Evolutionary conservation across 1,140 invertebrate species (phyloP).

Genomic region (Eulimnadia texana): DNA sequence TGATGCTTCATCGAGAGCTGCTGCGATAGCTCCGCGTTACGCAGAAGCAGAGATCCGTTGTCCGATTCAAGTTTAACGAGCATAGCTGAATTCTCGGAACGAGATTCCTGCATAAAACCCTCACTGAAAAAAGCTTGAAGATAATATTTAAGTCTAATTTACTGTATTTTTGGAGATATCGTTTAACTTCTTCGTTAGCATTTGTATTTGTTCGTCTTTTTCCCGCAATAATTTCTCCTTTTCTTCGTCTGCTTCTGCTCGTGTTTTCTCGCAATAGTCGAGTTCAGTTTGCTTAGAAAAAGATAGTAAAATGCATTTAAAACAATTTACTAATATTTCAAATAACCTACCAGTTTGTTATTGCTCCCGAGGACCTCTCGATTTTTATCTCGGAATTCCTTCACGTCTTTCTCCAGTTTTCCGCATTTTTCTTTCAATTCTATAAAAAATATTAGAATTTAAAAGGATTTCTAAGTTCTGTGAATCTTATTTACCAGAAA

Average conservation of each 20-base stretch:
- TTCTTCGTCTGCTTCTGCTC: neutral
- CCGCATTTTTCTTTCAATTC: slow-evolving; percentile 1
- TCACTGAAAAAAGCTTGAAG: neutral
- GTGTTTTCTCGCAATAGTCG: neutral
- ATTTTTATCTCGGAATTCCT: neutral
- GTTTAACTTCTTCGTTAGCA: neutral
- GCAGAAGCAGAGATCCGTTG: slow-evolving; percentile 55
- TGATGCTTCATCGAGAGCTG: slow-evolving; percentile 46
- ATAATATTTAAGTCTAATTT: neutral
- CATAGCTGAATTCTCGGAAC: neutral
- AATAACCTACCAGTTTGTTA: neutral
- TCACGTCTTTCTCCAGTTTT: neutral
- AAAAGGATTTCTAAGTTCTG: neutral
- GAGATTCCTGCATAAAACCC: neutral
- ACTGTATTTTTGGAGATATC: neutral
- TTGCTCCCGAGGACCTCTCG: neutral
- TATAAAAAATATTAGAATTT: neutral
- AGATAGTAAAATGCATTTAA: neutral
- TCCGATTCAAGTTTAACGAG: slow-evolving; percentile 34
- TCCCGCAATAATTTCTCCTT: neutral
- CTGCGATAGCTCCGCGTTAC: slow-evolving; percentile 71
- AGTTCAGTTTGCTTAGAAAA: neutral
- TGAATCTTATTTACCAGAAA: neutral
- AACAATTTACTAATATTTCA: neutral
- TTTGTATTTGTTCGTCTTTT: slow-evolving; percentile 4